Percentiles rank a stretch among this genome's conserved stretches.
Conservation (phyloP, 2,113 vertebrate genomes). For the Pyrgilauda ruficollis region DNA sequence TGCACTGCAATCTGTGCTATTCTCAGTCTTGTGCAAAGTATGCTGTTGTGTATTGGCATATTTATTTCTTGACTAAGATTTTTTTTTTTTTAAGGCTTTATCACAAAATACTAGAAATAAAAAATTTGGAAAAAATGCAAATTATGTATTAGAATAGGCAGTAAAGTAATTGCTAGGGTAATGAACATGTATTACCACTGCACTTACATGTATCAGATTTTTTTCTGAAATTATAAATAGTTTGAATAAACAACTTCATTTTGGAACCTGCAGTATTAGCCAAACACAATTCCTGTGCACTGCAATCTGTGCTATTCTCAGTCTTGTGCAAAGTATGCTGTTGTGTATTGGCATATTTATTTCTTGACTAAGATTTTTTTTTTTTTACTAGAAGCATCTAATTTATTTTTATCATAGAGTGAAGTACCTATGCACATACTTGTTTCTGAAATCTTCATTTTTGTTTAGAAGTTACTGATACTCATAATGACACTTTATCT, state of each 20-base stretch:
- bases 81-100: background rate
- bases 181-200: background rate
- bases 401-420: background rate
- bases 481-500: background rate
- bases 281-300: background rate
- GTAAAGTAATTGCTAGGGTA: background rate
- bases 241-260: conserved; percentile 5
- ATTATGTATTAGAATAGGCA: background rate
- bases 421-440: background rate
- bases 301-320: background rate
- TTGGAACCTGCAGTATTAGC: background rate
- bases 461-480: background rate
- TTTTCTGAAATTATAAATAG: conserved; percentile 11
- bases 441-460: background rate
- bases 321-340: background rate
- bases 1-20: background rate
- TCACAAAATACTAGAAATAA: background rate
- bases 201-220: background rate
- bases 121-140: background rate
- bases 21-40: background rate
- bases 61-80: background rate
- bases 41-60: background rate
- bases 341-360: background rate
- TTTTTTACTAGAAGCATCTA: background rate
- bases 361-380: background rate